These are phyloP conservation scores for Achatina immaculata DNA, from an alignment of 1,140 invertebrate species.

Conservation along the genomic window DNA sequence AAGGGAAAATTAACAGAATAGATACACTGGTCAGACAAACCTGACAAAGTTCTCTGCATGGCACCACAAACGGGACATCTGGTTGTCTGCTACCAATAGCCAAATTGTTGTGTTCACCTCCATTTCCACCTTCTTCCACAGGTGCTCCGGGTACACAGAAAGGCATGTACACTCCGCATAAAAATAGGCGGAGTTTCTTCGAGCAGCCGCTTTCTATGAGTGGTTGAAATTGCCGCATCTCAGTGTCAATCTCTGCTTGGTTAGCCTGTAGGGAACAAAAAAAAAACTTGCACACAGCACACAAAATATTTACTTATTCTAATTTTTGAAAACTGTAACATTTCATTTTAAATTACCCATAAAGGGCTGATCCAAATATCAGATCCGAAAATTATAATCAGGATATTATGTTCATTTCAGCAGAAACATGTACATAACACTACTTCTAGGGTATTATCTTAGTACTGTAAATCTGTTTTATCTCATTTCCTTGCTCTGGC, in stretches of 20 bases:
- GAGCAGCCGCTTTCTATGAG: conserved; percentile 43
- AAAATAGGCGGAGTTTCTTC: conserved; percentile 40
- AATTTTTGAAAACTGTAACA: no score
- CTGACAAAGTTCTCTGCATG: conserved; percentile 48
- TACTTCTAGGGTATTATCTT: no score
- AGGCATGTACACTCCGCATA: conserved; percentile 50
- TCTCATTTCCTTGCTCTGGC: no score
- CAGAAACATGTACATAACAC: no score
- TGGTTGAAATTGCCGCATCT: conserved; percentile 42
- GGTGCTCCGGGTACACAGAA: conserved; percentile 40
- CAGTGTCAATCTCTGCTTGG: conserved; percentile 39
- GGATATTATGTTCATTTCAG: no score
- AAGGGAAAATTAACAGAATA: no score
- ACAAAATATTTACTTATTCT: no score
- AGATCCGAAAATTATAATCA: no score
- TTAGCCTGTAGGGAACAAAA: conserved; percentile 23
- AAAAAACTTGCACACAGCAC: no score
- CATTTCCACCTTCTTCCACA: background rate
- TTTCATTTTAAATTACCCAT: no score
- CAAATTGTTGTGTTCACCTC: background rate
- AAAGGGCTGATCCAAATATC: no score
- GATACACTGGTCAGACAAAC: background rate
- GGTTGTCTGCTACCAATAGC: background rate
- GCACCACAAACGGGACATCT: conserved; percentile 43
- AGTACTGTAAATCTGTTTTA: no score